Evolutionary conservation across 2,797 vertebrate species (phyloP).

Genomic region (Darevskia nairensis): DNA sequence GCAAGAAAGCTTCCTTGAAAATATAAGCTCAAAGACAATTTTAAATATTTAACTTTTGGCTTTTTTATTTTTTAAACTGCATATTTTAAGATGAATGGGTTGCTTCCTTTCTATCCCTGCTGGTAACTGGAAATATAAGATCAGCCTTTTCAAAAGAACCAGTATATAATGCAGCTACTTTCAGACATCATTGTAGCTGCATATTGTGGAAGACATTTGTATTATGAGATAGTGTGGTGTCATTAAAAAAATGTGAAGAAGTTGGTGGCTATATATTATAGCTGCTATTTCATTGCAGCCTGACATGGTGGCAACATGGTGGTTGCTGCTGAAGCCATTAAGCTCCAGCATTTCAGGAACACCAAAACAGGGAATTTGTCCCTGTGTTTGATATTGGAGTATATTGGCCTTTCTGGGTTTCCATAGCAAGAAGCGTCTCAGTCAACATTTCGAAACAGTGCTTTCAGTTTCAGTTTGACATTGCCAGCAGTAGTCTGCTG

Average conservation of each 20-base stretch:
- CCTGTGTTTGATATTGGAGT: too few relatives aligned
- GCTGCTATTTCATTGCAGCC: not conserved
- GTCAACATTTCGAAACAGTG: too few relatives aligned
- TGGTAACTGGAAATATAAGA: not conserved
- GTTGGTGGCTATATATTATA: not conserved
- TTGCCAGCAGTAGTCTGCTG: too few relatives aligned
- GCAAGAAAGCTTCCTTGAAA: not conserved
- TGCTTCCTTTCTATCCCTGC: not conserved
- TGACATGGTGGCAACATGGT: not conserved
- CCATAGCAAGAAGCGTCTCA: too few relatives aligned
- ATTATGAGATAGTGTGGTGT: too few relatives aligned
- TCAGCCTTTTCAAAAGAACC: not conserved
- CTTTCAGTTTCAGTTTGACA: too few relatives aligned
- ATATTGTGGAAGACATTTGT: too few relatives aligned
- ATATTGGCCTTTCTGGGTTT: too few relatives aligned
- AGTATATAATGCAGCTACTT: not conserved
- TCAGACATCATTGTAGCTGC: not conserved
- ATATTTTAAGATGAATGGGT: not conserved
- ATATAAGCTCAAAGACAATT: not conserved
- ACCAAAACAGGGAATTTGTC: too few relatives aligned
- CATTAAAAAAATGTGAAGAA: too few relatives aligned
- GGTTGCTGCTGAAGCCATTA: too few relatives aligned
- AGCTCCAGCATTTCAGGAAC: too few relatives aligned
- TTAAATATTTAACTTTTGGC: not conserved
- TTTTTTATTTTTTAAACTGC: slow-evolving; percentile 15